These are phyloP conservation scores for Carposina sasakii DNA, from an alignment of 1,140 invertebrate species.

Conservation along the genomic window DNA sequence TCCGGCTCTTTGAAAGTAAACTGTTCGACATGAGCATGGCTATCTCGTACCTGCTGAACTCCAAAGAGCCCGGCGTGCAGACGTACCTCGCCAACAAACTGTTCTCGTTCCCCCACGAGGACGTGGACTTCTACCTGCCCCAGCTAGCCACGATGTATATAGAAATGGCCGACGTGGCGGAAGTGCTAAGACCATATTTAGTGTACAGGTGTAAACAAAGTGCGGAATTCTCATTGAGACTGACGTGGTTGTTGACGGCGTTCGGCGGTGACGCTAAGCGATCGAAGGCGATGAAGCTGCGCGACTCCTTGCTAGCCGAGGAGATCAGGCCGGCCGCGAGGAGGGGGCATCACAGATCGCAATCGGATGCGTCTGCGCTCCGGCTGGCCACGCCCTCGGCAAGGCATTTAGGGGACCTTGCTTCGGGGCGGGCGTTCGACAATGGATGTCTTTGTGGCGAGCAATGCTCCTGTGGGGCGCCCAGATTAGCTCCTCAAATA, in stretches of 20 bases:
- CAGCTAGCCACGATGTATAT: conserved; percentile 99
- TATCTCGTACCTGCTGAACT: conserved; percentile 97
- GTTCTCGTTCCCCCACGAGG: conserved; percentile 92
- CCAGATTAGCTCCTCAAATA: conserved; percentile 52
- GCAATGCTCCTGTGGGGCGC: conserved; percentile 74
- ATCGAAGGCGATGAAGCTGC: conserved; percentile 89
- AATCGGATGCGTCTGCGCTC: conserved; percentile 89
- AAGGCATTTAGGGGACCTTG: conserved; percentile 89
- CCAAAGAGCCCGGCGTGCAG: conserved; percentile 98
- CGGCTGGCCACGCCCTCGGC: conserved; percentile 70
- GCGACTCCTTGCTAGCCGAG: conserved; percentile 90
- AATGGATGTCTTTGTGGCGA: conserved; percentile 91
- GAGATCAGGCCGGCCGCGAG: conserved; percentile 80
- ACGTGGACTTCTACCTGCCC: conserved; percentile 98
- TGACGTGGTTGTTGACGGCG: conserved; percentile 96
- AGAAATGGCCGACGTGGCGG: conserved; percentile 96
- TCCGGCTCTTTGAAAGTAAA: conserved; percentile 96
- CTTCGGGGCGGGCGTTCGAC: conserved; percentile 95
- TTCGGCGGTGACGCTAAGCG: conserved; percentile 92
- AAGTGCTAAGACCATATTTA: conserved; percentile 95
- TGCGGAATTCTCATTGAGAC: conserved; percentile 95
- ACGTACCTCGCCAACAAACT: conserved; percentile 97
- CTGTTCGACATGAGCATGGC: conserved; percentile 98
- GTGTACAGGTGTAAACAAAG: conserved; percentile 94
- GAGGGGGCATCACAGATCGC: conserved; percentile 84